These are phyloP conservation scores for Trichechus manatus DNA, from an alignment of 2,113 vertebrate genomes.

Conservation along the genomic window DNA sequence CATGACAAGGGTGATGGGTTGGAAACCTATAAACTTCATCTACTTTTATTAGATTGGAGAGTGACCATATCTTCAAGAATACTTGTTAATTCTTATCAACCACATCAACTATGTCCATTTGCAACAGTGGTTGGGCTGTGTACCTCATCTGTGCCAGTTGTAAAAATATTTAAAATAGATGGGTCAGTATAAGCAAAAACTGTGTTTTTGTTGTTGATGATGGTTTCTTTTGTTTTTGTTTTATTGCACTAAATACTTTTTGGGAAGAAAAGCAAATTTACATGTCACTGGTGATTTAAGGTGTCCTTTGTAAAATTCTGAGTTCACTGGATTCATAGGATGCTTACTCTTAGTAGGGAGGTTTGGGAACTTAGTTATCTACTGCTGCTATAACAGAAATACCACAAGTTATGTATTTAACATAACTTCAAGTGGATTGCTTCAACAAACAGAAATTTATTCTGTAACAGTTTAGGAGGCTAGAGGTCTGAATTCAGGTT, in stretches of 20 bases:
- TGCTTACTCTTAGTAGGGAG: rapidly evolving
- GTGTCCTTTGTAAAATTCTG: neutral
- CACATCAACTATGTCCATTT: neutral
- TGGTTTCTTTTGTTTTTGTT: neutral
- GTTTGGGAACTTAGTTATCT: neutral
- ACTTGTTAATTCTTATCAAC: neutral
- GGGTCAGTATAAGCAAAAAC: neutral
- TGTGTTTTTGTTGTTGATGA: neutral
- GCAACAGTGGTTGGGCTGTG: neutral
- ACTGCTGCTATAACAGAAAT: too few species aligned
- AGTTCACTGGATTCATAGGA: neutral
- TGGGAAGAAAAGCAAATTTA: neutral
- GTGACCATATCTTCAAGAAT: neutral
- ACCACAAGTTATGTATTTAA: too few species aligned
- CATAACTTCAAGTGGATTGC: too few species aligned
- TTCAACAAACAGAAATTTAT: too few species aligned
- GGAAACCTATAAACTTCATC: neutral
- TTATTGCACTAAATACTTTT: neutral
- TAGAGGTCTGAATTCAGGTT: too few species aligned
- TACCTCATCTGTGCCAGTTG: neutral
- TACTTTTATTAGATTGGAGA: neutral
- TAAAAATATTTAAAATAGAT: neutral
- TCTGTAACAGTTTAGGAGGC: too few species aligned
- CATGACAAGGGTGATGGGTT: rapidly evolving
- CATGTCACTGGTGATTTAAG: neutral